Base-by-base conservation (phyloP, 2,888 invertebrate species). In the Apamea monoglypha region DNA sequence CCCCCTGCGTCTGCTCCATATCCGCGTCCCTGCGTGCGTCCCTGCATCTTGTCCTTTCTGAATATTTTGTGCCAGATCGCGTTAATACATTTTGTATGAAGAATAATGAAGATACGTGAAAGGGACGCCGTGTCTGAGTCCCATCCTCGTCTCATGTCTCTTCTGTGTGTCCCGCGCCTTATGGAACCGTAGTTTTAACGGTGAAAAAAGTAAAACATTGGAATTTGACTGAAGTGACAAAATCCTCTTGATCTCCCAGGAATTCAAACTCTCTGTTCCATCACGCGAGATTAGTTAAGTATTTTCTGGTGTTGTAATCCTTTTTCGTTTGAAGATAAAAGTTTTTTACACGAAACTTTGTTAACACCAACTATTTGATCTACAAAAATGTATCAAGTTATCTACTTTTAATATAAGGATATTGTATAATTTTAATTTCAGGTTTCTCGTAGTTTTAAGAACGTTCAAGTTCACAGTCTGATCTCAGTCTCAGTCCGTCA, bases 161-260 rank as follows among this genome's bases (percentile, higher is more conserved):
- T 18, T 32, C 63, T 21, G 18, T 63, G 8, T 21, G 18, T 18
- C 63, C 32, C 3, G 32, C 32, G 21, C 63, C 63, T 64, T 36
- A 64, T 21, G 10, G 10, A 32, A 21, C 32, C 32, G 5, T 36
- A 64, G 32, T 21, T 21, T 21, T 8, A 40, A 12, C 6, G 18
- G 5, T 44, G 5, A 50, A 68, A 76, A 77, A 53, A 61, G 56
- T 68, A 69, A 61, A 72, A 50, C n/a, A 59, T 36, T 72, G 66
- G 59, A 53, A 76, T 71, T 59, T 72, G n/a, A 64, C 71, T 44
- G 25, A 53, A 53, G 74, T 80, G 68, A 66, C 53, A 72, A 85
- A 85, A 74, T 80, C 63, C 64, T 21, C 18, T 68, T 67, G 74
- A 74, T 77, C 76, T 32, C 64, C n/a, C 64, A 72, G 63, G 74